phyloP scores from a whole-genome alignment of 2,797 vertebrate species.

The Scolopax rusticola region DNA sequence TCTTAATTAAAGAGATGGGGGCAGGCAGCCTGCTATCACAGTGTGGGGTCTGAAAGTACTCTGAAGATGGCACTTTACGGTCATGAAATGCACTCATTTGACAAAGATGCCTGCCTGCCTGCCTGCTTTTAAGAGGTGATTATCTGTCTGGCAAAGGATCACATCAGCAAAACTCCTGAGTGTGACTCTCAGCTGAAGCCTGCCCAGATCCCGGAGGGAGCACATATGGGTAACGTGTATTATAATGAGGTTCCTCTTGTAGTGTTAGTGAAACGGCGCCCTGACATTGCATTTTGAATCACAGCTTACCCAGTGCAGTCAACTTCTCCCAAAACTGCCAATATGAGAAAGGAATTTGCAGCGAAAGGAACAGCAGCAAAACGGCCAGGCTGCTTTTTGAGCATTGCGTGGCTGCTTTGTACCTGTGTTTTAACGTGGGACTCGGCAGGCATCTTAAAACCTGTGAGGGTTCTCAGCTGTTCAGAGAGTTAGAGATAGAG shows the following conservation, averaged over 20 bases:
- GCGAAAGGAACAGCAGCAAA: neutral
- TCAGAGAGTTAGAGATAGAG: neutral
- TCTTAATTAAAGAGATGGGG: slow-evolving; percentile 42
- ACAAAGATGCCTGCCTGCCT: slow-evolving; percentile 35
- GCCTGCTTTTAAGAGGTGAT: slow-evolving; percentile 34
- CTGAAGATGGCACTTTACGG: slow-evolving; percentile 29
- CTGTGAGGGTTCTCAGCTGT: neutral
- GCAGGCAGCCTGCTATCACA: slow-evolving; percentile 17
- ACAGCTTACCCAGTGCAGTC: neutral
- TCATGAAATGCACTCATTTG: neutral
- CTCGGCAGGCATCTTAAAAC: neutral
- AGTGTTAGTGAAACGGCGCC: neutral
- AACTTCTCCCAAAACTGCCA: neutral
- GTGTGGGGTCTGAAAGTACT: neutral
- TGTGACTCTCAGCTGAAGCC: neutral
- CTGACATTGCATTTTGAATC: neutral
- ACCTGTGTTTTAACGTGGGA: neutral
- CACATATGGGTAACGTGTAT: neutral
- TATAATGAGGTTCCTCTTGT: neutral
- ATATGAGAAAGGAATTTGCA: neutral
- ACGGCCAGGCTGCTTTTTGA: neutral
- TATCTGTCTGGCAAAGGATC: slow-evolving; percentile 15
- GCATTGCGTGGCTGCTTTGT: neutral
- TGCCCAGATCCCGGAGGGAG: neutral
- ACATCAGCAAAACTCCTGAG: slow-evolving; percentile 34